Percentiles rank a stretch among this genome's conserved stretches.
Conservation (phyloP, 2,797 vertebrate species). For the Micromesistius poutassou region DNA sequence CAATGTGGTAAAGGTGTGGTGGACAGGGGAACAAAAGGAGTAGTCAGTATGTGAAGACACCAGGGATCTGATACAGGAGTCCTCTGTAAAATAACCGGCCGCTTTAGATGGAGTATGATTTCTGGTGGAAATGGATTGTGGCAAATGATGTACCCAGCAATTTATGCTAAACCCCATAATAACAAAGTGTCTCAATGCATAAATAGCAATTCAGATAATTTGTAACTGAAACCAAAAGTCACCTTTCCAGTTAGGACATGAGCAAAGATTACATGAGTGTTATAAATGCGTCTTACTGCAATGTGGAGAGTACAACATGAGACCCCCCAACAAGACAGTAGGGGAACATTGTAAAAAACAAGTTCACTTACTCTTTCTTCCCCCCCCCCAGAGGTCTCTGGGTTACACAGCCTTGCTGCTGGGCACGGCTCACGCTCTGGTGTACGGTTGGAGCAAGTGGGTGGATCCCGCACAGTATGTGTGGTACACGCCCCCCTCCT, state of each 20-base stretch:
- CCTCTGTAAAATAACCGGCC: no score
- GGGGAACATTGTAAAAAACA: no score
- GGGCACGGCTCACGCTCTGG: constrained; percentile 80
- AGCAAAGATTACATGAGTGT: neutral
- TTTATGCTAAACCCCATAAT: no score
- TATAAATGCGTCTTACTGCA: neutral
- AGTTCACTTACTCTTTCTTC: neutral
- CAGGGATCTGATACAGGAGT: no score
- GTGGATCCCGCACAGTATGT: constrained; percentile 79
- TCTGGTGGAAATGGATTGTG: no score
- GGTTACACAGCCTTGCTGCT: constrained; percentile 81
- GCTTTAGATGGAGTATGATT: no score
- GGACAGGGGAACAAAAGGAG: no score
- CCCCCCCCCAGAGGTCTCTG: constrained; percentile 73
- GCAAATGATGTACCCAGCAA: no score
- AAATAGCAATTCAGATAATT: neutral
- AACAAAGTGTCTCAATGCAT: neutral
- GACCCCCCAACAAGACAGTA: neutral
- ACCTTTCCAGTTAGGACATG: neutral
- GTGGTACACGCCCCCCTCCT: constrained; percentile 85
- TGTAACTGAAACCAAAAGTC: neutral
- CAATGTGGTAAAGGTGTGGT: neutral
- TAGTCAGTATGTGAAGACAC: no score
- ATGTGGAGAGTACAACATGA: neutral
- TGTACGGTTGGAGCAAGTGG: constrained; percentile 84